Conservation (phyloP, 1,140 invertebrate species). For the Scaptomyza hsui region DNA sequence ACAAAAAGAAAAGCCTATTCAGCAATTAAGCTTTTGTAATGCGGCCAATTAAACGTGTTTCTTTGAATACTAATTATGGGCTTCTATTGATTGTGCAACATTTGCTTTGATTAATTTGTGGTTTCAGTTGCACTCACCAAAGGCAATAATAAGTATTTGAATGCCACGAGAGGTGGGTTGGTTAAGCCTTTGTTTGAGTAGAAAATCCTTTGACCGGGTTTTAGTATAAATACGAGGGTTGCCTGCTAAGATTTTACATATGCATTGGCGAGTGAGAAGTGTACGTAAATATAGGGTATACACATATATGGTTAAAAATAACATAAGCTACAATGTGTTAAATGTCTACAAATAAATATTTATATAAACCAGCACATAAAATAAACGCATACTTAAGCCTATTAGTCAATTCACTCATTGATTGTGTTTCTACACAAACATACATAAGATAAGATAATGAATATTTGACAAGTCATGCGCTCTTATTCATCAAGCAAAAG, state of each 20-base stretch:
- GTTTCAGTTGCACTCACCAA: constrained; percentile 2
- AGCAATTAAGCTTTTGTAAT: constrained; percentile 10
- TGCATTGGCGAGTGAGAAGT: background rate
- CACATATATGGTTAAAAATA: no score
- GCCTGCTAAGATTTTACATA: background rate
- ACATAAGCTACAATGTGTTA: no score
- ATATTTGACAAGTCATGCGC: background rate
- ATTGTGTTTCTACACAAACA: background rate
- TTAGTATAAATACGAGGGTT: background rate
- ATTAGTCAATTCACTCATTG: no score
- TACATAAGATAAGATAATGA: background rate
- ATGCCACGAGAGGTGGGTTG: no score
- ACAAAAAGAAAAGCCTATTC: background rate
- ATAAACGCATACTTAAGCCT: no score
- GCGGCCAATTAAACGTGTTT: constrained; percentile 13
- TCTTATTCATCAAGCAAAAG: constrained; percentile 1
- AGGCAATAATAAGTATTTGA: background rate
- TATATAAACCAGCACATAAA: no score
- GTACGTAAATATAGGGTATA: no score
- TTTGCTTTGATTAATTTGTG: constrained; percentile 34
- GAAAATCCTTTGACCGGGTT: background rate
- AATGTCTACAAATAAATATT: no score
- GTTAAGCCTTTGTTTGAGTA: background rate
- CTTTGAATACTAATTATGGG: constrained; percentile 16
- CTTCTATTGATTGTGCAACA: constrained; percentile 14